These are phyloP conservation scores for Xanthia icteritia DNA, from an alignment of 2,888 invertebrate species.

Conservation along the genomic window DNA sequence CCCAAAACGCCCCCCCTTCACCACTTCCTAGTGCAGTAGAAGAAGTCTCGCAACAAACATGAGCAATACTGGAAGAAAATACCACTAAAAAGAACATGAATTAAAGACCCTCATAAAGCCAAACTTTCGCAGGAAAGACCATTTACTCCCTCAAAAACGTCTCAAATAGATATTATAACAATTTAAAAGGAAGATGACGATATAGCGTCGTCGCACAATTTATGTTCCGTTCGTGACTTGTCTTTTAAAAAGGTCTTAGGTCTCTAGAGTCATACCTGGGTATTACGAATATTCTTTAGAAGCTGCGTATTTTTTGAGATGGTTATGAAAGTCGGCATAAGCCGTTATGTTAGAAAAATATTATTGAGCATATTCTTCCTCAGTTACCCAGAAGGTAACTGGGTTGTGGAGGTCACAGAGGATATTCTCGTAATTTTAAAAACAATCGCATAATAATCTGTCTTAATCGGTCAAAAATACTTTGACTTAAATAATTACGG, in stretches of 20 bases:
- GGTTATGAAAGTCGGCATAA: not conserved
- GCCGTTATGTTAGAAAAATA: not conserved
- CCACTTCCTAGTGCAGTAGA: too few species aligned
- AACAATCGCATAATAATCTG: too few species aligned
- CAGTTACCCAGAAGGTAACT: too few species aligned
- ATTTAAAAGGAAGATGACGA: slow-evolving; percentile 53
- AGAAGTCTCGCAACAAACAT: not conserved
- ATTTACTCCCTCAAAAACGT: slow-evolving; percentile 17
- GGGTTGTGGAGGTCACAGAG: not conserved
- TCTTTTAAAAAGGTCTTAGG: slow-evolving; percentile 28
- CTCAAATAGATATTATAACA: slow-evolving; percentile 54
- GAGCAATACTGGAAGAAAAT: not conserved
- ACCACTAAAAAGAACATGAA: not conserved
- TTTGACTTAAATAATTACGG: too few species aligned
- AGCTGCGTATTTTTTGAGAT: slow-evolving; percentile 1
- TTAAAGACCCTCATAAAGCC: slow-evolving; percentile 21
- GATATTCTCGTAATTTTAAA: not conserved
- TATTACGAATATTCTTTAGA: slow-evolving; percentile 28
- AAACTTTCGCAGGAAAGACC: slow-evolving; percentile 21
- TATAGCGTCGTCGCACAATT: slow-evolving; percentile 42
- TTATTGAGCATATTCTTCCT: not conserved
- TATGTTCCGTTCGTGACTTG: slow-evolving; percentile 56
- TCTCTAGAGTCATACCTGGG: slow-evolving; percentile 42
- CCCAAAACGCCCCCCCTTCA: too few species aligned
- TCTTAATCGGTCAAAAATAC: not conserved